Percentiles rank a stretch among this genome's conserved stretches.
Conservation (phyloP, 2,888 invertebrate species). For the Zelleria hepariella region DNA sequence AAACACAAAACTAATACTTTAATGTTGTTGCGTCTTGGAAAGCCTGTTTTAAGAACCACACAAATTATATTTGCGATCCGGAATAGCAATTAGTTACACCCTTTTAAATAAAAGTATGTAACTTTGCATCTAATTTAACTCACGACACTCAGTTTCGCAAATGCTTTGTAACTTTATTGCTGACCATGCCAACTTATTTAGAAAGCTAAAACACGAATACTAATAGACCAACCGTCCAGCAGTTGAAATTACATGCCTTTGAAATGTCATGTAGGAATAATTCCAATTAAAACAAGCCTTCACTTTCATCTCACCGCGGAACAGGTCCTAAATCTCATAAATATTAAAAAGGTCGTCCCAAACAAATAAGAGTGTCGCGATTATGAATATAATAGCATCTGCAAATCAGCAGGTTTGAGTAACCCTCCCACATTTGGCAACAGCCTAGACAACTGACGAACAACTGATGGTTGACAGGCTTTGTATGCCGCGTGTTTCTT, state of each 20-base stretch:
- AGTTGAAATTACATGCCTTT: not conserved
- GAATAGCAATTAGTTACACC: too few species aligned
- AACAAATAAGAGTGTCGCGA: slow-evolving; percentile 16
- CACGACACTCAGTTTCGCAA: too few species aligned
- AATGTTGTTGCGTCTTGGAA: not conserved
- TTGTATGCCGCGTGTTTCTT: slow-evolving; percentile 2
- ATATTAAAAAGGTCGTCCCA: slow-evolving; percentile 14
- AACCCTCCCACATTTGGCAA: slow-evolving; percentile 16
- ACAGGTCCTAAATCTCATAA: slow-evolving; percentile 5
- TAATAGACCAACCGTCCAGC: not conserved
- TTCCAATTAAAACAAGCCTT: not conserved
- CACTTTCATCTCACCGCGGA: not conserved
- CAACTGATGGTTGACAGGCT: slow-evolving; percentile 5
- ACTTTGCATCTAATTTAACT: too few species aligned
- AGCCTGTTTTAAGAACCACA: not conserved
- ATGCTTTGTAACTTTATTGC: not conserved
- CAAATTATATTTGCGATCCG: too few species aligned
- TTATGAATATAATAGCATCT: slow-evolving; percentile 19
- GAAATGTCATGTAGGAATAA: not conserved
- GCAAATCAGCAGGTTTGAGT: slow-evolving; percentile 16
- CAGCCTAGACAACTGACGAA: slow-evolving; percentile 7
- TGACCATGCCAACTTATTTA: not conserved
- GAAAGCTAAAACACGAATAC: not conserved
- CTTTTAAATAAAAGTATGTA: too few species aligned
- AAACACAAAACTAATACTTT: not conserved